Conservation (phyloP, 1,140 invertebrate genomes). For the Pseudomyrmex gracilis region DNA sequence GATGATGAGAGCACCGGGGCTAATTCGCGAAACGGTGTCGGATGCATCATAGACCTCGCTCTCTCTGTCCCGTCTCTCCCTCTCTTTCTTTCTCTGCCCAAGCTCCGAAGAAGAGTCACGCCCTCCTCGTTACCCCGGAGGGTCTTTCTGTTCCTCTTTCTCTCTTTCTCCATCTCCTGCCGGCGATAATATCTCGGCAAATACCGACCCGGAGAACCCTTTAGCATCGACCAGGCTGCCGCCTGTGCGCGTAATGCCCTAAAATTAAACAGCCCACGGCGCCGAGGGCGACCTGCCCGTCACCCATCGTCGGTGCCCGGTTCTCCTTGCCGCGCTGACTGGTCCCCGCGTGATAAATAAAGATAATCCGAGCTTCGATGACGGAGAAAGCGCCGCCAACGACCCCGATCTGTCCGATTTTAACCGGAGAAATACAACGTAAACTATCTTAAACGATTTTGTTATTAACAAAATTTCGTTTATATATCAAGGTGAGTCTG, state of each 20-base stretch:
- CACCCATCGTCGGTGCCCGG: constrained; percentile 44
- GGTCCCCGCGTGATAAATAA: constrained; percentile 37
- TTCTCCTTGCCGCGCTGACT: constrained; percentile 43
- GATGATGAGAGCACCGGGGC: constrained; percentile 64
- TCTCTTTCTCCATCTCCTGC: constrained; percentile 55
- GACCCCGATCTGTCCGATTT: neutral
- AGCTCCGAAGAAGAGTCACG: constrained; percentile 70
- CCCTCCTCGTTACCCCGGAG: constrained; percentile 72
- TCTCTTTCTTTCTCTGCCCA: neutral
- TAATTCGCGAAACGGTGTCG: constrained; percentile 76
- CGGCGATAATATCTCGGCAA: constrained; percentile 77
- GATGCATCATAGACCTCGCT: constrained; percentile 65
- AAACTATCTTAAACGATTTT: neutral
- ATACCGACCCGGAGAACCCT: constrained; percentile 72
- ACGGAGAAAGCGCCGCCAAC: constrained; percentile 19
- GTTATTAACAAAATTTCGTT: neutral
- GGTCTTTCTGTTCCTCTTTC: constrained; percentile 12
- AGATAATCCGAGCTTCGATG: constrained; percentile 43
- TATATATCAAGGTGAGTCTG: neutral
- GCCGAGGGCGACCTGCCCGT: constrained; percentile 69
- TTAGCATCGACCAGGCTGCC: constrained; percentile 71
- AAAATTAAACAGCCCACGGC: constrained; percentile 77
- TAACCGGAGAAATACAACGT: constrained; percentile 4
- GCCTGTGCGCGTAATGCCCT: constrained; percentile 76
- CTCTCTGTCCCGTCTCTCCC: constrained; percentile 5